phyloP scores from a whole-genome alignment of 1,140 invertebrate genomes.

The Himalopsyche phryganea region DNA sequence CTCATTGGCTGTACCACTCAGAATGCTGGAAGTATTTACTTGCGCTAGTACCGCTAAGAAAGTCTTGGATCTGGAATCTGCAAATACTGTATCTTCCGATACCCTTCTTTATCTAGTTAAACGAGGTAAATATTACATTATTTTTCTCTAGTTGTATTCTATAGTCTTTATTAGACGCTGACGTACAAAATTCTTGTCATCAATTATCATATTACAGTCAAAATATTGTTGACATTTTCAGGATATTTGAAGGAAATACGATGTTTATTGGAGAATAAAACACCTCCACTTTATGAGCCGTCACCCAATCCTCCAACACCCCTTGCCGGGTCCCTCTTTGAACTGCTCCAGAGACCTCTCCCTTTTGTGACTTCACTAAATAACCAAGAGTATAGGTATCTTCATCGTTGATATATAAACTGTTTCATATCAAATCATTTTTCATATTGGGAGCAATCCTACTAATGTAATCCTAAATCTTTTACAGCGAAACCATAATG shows the following conservation, averaged over 20 bases:
- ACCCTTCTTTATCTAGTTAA: slow-evolving; percentile 46
- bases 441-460: not conserved
- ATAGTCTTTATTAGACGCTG: no score
- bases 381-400: slow-evolving; percentile 43
- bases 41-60: slow-evolving; percentile 53
- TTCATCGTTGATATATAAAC: no score
- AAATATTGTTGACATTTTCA: slow-evolving; percentile 42
- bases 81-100: slow-evolving; percentile 42
- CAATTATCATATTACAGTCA: no score
- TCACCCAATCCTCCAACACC: slow-evolving; percentile 69
- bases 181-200: no score
- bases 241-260: slow-evolving; percentile 74
- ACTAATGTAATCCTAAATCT: no score
- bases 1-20: slow-evolving; percentile 69
- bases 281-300: slow-evolving; percentile 68
- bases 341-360: slow-evolving; percentile 73
- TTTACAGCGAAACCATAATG: slow-evolving; percentile 46
- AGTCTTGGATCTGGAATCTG: slow-evolving; percentile 46
- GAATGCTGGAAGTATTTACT: slow-evolving; percentile 78
- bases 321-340: slow-evolving; percentile 68
- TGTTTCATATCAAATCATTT: no score
- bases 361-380: slow-evolving; percentile 46
- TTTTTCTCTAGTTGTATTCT: no score
- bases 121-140: slow-evolving; percentile 38
- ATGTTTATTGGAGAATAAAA: slow-evolving; percentile 65